phyloP scores from a whole-genome alignment of 2,113 vertebrate species.

The Bos taurus region DNA sequence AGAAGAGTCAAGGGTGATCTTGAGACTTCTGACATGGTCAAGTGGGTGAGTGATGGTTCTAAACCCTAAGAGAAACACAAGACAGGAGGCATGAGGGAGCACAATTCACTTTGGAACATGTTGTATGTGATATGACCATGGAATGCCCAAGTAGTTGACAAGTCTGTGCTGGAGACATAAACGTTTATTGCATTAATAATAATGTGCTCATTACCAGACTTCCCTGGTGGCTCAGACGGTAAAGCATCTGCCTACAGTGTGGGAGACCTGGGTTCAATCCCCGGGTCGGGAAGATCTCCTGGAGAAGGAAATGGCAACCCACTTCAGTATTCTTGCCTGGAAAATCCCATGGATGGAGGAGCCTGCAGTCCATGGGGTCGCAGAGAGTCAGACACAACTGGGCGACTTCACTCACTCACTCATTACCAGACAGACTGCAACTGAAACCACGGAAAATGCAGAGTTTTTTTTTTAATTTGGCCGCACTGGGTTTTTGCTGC shows the following conservation, averaged over 20 bases:
- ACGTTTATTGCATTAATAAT: neutral
- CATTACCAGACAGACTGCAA: neutral
- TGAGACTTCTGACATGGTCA: neutral
- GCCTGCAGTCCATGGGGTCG: neutral
- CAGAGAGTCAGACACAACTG: neutral
- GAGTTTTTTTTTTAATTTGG: neutral
- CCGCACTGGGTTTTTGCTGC: neutral
- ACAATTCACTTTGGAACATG: neutral
- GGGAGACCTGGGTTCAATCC: neutral
- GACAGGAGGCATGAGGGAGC: neutral
- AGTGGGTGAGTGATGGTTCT: neutral
- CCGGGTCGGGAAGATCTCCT: neutral
- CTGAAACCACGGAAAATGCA: neutral
- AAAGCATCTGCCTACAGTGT: neutral
- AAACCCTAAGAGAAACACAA: accelerated
- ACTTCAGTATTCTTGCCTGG: neutral
- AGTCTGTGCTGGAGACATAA: neutral
- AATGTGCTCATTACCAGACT: neutral
- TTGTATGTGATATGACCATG: neutral
- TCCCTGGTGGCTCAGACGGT: neutral
- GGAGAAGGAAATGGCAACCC: neutral
- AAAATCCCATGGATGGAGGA: neutral
- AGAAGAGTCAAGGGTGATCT: neutral
- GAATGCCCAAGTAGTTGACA: neutral
- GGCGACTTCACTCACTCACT: neutral